phyloP scores from a whole-genome alignment of 1,140 invertebrate genomes.

The Maconellicoccus hirsutus region DNA sequence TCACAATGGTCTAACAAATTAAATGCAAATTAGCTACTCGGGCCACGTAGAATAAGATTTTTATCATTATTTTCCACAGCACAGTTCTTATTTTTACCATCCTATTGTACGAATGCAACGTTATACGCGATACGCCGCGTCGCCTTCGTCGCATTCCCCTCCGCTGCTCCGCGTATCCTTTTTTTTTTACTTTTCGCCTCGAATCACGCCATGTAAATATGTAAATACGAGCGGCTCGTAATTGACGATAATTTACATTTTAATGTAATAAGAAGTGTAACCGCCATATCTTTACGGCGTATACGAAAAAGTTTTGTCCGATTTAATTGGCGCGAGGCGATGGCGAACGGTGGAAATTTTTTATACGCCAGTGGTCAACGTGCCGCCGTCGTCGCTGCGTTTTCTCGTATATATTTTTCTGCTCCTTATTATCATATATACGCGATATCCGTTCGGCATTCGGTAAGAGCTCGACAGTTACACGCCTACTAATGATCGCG shows the following conservation, averaged over 20 bases:
- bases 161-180: too few relatives aligned
- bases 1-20: slow-evolving; percentile 14
- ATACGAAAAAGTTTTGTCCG: background rate
- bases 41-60: slow-evolving; percentile 12
- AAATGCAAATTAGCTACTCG: slow-evolving; percentile 16
- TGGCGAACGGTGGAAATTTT: too few relatives aligned
- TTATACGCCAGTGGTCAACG: too few relatives aligned
- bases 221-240: slow-evolving; percentile 10
- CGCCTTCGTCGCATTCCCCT: too few relatives aligned
- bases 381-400: too few relatives aligned
- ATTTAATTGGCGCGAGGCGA: background rate
- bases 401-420: too few relatives aligned
- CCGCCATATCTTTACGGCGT: background rate
- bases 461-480: too few relatives aligned
- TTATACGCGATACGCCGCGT: background rate
- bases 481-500: too few relatives aligned
- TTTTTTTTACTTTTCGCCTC: background rate
- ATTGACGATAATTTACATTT: slow-evolving; percentile 22
- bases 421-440: too few relatives aligned
- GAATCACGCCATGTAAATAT: slow-evolving; percentile 18
- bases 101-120: background rate
- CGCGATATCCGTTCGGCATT: too few relatives aligned
- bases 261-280: background rate
- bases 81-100: slow-evolving; percentile 8
- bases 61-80: slow-evolving; percentile 17